Evolutionary conservation across 2,113 vertebrate genomes (phyloP).

Genomic region (Oncorhynchus masou): DNA sequence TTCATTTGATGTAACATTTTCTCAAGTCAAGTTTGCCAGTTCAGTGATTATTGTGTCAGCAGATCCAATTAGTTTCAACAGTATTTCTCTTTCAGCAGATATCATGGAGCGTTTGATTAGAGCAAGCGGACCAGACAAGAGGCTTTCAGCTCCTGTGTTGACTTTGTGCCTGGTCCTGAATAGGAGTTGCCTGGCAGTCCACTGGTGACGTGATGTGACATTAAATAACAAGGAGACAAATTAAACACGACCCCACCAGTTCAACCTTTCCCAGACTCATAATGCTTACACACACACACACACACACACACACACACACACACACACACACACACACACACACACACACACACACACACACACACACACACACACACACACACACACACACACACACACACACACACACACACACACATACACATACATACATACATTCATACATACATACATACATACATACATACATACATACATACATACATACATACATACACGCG

Average conservation of each 20-base stretch:
- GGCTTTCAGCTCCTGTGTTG: conserved; percentile 14
- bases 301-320: background rate
- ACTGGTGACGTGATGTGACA: conserved; percentile 27
- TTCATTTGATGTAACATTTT: background rate
- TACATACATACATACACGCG: background rate
- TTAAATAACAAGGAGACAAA: conserved; percentile 19
- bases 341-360: background rate
- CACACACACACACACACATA: background rate
- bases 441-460: background rate
- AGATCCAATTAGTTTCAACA: background rate
- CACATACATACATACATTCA: background rate
- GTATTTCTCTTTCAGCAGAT: background rate
- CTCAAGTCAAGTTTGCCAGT: background rate
- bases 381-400: background rate
- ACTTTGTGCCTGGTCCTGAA: conserved; percentile 24
- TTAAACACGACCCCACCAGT: background rate
- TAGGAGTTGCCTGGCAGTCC: conserved; percentile 36
- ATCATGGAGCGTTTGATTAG: background rate
- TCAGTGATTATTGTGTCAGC: background rate
- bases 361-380: background rate
- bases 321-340: background rate
- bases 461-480: background rate
- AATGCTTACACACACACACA: background rate
- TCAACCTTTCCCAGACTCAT: conserved; percentile 8
- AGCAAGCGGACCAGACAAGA: conserved; percentile 7